Base-by-base conservation (phyloP, 1,140 invertebrate species). In the Rhyzopertha dominica region DNA sequence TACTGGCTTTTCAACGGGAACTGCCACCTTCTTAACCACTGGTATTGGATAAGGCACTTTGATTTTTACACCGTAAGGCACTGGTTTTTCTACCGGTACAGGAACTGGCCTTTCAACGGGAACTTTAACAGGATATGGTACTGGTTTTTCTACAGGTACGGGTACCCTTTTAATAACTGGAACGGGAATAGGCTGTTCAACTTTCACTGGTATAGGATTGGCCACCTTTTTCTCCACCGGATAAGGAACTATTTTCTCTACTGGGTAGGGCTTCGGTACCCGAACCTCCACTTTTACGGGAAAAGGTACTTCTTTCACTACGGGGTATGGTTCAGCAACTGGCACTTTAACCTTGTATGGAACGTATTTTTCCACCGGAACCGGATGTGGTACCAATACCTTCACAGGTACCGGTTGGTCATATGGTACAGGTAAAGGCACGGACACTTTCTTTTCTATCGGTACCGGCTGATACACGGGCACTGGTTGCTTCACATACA, bases 151-250 rank as follows among this genome's bases (percentile, higher is more conserved):
- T 29, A 73, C 67, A 1, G 69, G 65, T 37, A 59, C 65, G 10
- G 64, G 67, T 49, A 65, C 58, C 71, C 73, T 72, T 56, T 80
- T 80, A 59, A 82, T 79, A 16, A 82, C 80, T 37, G 77, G 76
- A 61, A 77, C 77, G 20, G 79, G 80, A 9, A 38, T 23, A 7
- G 66, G 70, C 49, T 74, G 72, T 34, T 74, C 70, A 2, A 78
- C 72, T 8, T 69, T 63, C 30, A 74, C 70, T 2, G 80, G 79
- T 36, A 87, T 79, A 59, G 81, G 81, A 46, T 77, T 78, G 55
- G 74, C 69, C 0, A 87, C 80, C 43, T 78, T 75, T 7, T 79
- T 77, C 19, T 80, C 74, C 16, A 80, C 77, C 18, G 78, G 76
- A 45, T 73, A 72, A 58, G 81, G 76, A 48, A 79, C 72, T 42